phyloP scores from a whole-genome alignment of 2,113 vertebrate species.

The Macaca fascicularis region T2T-MFA8v1.1 NC_088375.1:47453001-47453500 shows the following conservation, averaged over 20 bases:
- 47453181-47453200: neutral
- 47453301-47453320: neutral
- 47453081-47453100: conserved; percentile 4
- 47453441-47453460: neutral
- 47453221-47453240: conserved; percentile 25
- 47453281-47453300: neutral
- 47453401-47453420: neutral
- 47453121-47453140: neutral
- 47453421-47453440: neutral
- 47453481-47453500: neutral
- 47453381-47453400: neutral
- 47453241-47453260: neutral
- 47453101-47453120: neutral
- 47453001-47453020: conserved; percentile 46
- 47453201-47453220: neutral
- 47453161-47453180: conserved; percentile 50
- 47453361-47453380: neutral
- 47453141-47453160: conserved; percentile 42
- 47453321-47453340: neutral
- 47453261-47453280: neutral
- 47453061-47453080: conserved; percentile 28
- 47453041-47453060: conserved; percentile 20
- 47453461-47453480: neutral
- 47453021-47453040: conserved; percentile 47
- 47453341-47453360: neutral